Evolutionary conservation across 2,888 invertebrate genomes (phyloP).

Genomic region (Trachelus iudaicus): DNA sequence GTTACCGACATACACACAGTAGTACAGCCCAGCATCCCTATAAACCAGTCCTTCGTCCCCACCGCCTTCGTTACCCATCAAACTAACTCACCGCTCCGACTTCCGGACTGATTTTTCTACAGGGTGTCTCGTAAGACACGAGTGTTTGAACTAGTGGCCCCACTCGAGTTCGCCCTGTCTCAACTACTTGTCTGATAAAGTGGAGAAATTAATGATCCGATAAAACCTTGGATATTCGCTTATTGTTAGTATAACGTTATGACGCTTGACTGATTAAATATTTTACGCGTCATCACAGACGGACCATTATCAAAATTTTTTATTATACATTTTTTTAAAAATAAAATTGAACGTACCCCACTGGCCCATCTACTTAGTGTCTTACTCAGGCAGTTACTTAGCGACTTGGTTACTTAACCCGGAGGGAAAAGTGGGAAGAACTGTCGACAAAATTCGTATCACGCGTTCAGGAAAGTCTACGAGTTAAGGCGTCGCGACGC

Average conservation of each 20-base stretch:
- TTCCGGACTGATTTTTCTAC: too few relatives aligned
- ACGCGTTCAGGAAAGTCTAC: not conserved
- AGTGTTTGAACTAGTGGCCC: too few relatives aligned
- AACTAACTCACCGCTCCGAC: not conserved
- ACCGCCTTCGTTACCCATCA: not conserved
- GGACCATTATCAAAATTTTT: not conserved
- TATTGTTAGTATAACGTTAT: not conserved
- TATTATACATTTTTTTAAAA: not conserved
- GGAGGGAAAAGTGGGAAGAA: not conserved
- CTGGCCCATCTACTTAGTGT: not conserved
- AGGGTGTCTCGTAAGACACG: too few relatives aligned
- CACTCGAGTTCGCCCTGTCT: too few relatives aligned
- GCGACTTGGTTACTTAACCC: not conserved
- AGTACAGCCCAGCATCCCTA: not conserved
- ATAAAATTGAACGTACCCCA: not conserved
- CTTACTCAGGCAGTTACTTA: not conserved
- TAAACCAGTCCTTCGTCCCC: not conserved
- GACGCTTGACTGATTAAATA: not conserved
- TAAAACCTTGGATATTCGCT: not conserved
- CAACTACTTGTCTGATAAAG: not conserved
- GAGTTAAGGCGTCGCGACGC: not conserved
- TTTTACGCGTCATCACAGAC: not conserved
- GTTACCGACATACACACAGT: not conserved
- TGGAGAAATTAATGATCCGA: not conserved
- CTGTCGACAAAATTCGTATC: not conserved